phyloP scores from a whole-genome alignment of 2,888 invertebrate species.

The Temnothorax rugatulus region DNA sequence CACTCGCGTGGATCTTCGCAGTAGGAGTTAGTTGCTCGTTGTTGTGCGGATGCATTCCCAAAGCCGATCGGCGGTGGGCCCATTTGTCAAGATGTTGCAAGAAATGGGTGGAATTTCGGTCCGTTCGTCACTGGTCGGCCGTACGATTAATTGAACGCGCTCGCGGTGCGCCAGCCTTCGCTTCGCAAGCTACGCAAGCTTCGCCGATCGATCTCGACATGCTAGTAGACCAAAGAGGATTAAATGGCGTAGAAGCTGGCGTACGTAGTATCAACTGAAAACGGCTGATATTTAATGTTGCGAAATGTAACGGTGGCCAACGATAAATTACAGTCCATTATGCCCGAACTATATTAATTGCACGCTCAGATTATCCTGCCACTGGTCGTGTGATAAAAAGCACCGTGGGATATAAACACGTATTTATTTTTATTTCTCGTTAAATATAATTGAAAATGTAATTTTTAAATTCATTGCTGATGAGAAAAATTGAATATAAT shows the following conservation, averaged over 20 bases:
- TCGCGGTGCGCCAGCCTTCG: conserved; percentile 59
- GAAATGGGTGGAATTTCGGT: conserved; percentile 77
- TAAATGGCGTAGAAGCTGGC: conserved; percentile 41
- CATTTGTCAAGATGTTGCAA: conserved; percentile 77
- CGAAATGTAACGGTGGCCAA: conserved; percentile 3
- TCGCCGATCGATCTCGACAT: conserved; percentile 67
- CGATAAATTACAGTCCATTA: conserved; percentile 38
- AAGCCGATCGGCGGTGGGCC: conserved; percentile 72
- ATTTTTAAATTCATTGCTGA: conserved; percentile 8
- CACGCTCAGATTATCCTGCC: conserved; percentile 6
- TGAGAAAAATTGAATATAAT: neutral
- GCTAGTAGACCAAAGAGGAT: conserved; percentile 41
- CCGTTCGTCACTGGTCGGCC: conserved; percentile 76
- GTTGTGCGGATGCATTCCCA: conserved; percentile 64
- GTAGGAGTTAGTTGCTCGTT: conserved; percentile 59
- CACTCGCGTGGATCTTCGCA: conserved; percentile 67
- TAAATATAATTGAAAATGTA: neutral
- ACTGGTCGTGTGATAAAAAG: conserved; percentile 13
- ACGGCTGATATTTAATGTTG: conserved; percentile 43
- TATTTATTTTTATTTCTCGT: conserved; percentile 17
- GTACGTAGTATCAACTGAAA: conserved; percentile 16
- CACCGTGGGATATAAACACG: neutral
- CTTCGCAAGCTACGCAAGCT: conserved; percentile 47
- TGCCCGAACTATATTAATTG: conserved; percentile 27
- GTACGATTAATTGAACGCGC: conserved; percentile 77